Conservation (phyloP, 2,113 vertebrate genomes). For the Tyrannus savana region DNA sequence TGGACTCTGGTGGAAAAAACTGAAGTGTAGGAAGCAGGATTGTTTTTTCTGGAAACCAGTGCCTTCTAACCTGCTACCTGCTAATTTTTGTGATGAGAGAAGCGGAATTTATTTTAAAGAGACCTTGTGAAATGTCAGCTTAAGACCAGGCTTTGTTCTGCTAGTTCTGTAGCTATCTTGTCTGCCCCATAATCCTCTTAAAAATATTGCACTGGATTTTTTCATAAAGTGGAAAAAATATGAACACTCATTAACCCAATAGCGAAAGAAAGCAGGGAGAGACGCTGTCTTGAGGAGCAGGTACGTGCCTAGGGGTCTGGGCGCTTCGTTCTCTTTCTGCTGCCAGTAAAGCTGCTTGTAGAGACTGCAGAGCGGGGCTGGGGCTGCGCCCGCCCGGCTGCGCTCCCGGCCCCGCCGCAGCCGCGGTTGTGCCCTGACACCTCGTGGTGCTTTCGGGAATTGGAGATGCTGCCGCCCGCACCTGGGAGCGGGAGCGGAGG, state of each 20-base stretch:
- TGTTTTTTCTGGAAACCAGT: neutral
- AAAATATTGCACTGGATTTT: neutral
- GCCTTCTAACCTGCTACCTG: neutral
- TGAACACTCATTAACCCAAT: fast-evolving
- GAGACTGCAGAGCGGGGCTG: fast-evolving
- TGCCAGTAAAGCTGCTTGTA: fast-evolving
- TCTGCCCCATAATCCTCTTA: fast-evolving
- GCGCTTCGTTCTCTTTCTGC: fast-evolving
- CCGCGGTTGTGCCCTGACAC: conserved; percentile 10
- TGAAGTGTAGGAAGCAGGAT: neutral
- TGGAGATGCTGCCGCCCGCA: neutral
- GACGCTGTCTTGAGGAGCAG: neutral
- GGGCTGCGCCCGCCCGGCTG: neutral
- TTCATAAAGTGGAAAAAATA: neutral
- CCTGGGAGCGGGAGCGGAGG: neutral
- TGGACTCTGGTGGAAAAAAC: neutral
- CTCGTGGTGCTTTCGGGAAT: neutral
- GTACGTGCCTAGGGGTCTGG: fast-evolving
- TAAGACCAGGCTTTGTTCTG: neutral
- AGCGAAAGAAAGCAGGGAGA: neutral
- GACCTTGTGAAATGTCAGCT: fast-evolving
- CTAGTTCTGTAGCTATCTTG: neutral
- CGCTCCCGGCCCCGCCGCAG: neutral
- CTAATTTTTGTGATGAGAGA: neutral
- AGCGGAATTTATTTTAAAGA: neutral